Base-by-base conservation (phyloP, 1,140 invertebrate species). In the Brachionus angularis region DNA sequence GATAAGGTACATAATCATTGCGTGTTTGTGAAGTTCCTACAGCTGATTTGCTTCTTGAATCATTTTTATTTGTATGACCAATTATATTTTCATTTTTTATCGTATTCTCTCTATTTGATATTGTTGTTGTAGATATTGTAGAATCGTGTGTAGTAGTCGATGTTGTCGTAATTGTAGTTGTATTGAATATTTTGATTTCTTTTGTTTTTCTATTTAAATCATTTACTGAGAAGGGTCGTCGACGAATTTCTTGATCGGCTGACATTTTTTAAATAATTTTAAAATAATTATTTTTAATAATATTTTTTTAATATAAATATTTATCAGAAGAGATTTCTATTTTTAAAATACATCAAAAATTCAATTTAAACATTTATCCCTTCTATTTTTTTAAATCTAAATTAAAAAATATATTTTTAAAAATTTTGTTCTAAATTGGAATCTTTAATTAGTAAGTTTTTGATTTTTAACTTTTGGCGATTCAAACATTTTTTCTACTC, bases 121-220 rank as follows among this genome's bases (percentile, higher is more conserved):
- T 3, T 23, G 34, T 39, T 23, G 18, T 16, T 39, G 53, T 21
- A 2, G 12, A 18, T 14, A 39, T 5, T 21, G 25, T 39, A 23
- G 53, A 58, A 23, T 58, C 53, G 21, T 16, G 8, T 23, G 53
- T 42, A 10, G 53, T 39, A 23, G 53, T 58, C 25, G 53, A 58
- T 18, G 34, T 42, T 25, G 53, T 58, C 1, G 53, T 58, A 23
- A 58, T 58, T 10, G 53, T 58, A 1, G 53, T 58, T 42, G 53
- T 58, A 58, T 58, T 58, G 53, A 14, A 58, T 5, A 58, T 58
- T 58, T 58, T 58, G 21, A 58, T 34, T 39, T 58, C 53, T 39
- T 18, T 39, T 23, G 53, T 42, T 10, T 18, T 58, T 58, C 53
- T 58, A 25, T 58, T 58, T 23, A 58, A 36, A 42, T 58, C 53